These are phyloP conservation scores for Coregonus sp. DNA, from an alignment of 2,797 vertebrate genomes.

Conservation along the genomic window DNA sequence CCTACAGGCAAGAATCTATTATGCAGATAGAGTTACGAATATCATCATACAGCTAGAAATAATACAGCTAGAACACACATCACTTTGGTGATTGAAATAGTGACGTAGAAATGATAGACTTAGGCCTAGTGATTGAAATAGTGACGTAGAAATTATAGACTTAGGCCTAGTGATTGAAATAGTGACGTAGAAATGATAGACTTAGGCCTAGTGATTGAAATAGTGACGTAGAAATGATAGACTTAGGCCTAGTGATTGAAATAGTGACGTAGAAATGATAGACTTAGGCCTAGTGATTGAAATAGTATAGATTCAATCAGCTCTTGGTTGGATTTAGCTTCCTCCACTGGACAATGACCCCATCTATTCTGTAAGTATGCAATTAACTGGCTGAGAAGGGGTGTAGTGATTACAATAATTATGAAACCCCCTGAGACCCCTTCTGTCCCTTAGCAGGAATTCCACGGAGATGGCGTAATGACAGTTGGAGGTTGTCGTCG, in stretches of 20 bases:
- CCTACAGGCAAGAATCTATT: constrained; percentile 20
- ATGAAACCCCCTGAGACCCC: constrained; percentile 28
- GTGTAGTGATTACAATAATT: constrained; percentile 35
- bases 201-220: no score
- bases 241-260: no score
- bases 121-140: no score
- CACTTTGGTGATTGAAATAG: not conserved
- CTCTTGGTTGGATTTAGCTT: constrained; percentile 22
- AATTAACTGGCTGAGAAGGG: constrained; percentile 36
- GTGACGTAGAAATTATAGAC: no score
- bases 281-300: not conserved
- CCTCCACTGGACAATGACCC: constrained; percentile 35
- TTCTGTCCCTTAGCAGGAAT: constrained; percentile 25
- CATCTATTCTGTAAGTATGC: constrained; percentile 22
- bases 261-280: not conserved
- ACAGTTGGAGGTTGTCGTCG: constrained; percentile 25
- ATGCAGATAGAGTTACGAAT: not conserved
- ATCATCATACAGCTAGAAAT: not conserved
- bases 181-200: no score
- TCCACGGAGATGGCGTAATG: constrained; percentile 39
- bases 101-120: no score
- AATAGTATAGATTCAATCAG: constrained; percentile 18
- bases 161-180: no score
- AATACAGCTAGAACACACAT: not conserved
- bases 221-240: no score